Conservation (phyloP, 2,888 invertebrate species). For the Sycophila texana region DNA sequence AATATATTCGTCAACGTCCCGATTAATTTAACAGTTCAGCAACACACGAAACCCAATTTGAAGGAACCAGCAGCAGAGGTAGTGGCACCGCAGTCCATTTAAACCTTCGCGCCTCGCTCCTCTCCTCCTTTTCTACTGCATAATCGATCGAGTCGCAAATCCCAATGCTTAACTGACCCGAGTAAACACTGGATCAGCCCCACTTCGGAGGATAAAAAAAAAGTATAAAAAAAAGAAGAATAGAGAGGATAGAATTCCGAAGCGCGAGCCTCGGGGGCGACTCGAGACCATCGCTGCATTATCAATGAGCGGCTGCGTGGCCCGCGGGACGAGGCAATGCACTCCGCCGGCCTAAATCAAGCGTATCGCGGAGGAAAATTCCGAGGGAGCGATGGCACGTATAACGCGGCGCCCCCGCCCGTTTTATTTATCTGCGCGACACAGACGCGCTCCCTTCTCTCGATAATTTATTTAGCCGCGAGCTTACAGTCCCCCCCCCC, state of each 20-base stretch:
- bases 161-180: constrained; percentile 23
- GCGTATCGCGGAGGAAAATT: neutral
- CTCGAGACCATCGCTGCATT: neutral
- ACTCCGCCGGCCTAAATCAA: neutral
- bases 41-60: too few relatives aligned
- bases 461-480: neutral
- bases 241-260: neutral
- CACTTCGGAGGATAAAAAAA: neutral
- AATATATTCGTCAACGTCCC: neutral
- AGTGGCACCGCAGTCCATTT: neutral
- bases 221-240: neutral
- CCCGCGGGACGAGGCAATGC: neutral
- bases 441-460: neutral
- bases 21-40: neutral
- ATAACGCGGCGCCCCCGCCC: neutral
- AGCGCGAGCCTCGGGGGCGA: neutral
- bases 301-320: neutral
- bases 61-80: too few relatives aligned
- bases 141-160: constrained; percentile 27
- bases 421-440: neutral
- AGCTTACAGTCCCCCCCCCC: too few relatives aligned
- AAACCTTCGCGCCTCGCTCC: constrained; percentile 2
- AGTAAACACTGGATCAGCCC: neutral
- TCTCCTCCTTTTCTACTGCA: constrained; percentile 10
- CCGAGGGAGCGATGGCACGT: neutral